Evolutionary conservation across 2,113 vertebrate genomes (phyloP).

Genomic region (Dryoscopus gambensis): DNA sequence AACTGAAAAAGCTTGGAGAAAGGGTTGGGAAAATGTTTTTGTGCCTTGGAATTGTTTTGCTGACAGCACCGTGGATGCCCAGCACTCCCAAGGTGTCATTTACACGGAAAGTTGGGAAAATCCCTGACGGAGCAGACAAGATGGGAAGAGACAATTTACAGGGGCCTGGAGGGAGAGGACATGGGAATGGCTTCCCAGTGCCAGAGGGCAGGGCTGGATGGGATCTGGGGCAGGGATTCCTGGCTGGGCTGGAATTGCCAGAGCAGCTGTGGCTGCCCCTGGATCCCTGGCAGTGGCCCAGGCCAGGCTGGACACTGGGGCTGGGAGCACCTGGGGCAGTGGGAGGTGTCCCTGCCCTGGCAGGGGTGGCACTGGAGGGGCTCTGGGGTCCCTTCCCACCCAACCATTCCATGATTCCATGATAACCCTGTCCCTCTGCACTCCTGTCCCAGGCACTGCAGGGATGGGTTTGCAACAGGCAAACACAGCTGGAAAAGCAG

Average conservation of each 20-base stretch:
- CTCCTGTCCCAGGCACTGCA: not conserved
- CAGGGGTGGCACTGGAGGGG: not conserved
- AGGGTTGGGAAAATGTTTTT: accelerated
- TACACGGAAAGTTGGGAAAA: not conserved
- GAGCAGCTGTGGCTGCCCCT: not conserved
- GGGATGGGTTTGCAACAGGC: no score
- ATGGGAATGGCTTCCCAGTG: not conserved
- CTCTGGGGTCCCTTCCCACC: accelerated
- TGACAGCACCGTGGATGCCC: not conserved
- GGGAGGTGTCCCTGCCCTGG: not conserved
- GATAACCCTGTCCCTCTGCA: not conserved
- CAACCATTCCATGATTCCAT: not conserved
- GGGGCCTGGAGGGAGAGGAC: no score
- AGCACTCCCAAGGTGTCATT: not conserved
- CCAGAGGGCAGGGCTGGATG: not conserved
- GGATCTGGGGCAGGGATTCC: not conserved
- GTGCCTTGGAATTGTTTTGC: not conserved
- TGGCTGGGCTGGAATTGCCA: not conserved
- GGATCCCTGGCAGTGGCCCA: not conserved
- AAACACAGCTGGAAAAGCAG: not conserved
- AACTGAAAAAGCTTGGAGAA: not conserved
- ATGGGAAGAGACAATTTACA: not conserved
- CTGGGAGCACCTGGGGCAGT: not conserved
- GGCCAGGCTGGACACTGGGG: not conserved
- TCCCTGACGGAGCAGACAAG: not conserved